Evolutionary conservation across 2,113 vertebrate genomes (phyloP).

Genomic region (Cynopterus brachyotis): DNA sequence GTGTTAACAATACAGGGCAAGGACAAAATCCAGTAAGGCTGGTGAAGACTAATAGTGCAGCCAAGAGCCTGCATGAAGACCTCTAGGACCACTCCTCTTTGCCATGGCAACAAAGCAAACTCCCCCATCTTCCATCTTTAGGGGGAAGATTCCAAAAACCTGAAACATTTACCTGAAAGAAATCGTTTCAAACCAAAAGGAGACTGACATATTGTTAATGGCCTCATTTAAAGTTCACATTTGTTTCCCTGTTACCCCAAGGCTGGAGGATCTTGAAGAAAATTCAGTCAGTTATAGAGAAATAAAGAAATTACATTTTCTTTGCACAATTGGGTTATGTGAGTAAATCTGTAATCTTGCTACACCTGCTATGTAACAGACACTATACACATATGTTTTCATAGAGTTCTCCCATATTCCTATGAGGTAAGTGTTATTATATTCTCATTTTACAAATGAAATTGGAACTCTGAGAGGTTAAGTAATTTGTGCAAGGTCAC

Average conservation of each 20-base stretch:
- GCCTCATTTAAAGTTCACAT: constrained; percentile 74
- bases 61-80: background rate
- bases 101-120: background rate
- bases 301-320: constrained; percentile 73
- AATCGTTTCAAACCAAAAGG: constrained; percentile 43
- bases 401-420: constrained; percentile 51
- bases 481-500: constrained; percentile 68
- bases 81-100: background rate
- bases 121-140: background rate
- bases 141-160: background rate
- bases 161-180: constrained; percentile 66
- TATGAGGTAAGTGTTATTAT: constrained; percentile 65
- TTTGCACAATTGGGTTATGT: constrained; percentile 64
- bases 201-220: constrained; percentile 76
- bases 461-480: constrained; percentile 63
- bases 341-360: constrained; percentile 69
- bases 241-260: constrained; percentile 64
- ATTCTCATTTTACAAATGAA: constrained; percentile 71
- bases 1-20: background rate
- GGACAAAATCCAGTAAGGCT: background rate
- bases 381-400: constrained; percentile 67
- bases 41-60: background rate
- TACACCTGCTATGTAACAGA: constrained; percentile 72
- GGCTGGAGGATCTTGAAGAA: constrained; percentile 69
- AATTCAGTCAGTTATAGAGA: constrained; percentile 71